Evolutionary conservation across 2,113 vertebrate species (phyloP).

Genomic region (Passer montanus): DNA sequence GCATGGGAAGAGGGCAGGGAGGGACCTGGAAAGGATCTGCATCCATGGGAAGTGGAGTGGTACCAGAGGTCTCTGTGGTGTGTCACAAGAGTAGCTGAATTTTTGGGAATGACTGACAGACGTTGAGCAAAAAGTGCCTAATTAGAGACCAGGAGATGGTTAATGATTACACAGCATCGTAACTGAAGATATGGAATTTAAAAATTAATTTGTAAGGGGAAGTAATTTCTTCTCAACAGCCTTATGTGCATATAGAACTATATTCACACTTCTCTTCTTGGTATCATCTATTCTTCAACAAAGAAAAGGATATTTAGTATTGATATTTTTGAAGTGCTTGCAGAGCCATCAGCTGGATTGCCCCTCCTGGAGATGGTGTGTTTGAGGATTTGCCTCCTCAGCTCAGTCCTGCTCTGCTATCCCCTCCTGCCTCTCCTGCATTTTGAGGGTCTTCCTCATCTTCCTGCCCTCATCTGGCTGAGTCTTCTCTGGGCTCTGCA

Average conservation of each 20-base stretch:
- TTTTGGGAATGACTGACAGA: neutral
- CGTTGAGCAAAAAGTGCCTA: neutral
- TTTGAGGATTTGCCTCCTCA: neutral
- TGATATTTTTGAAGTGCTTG: neutral
- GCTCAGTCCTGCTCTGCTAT: neutral
- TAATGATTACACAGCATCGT: fast-evolving
- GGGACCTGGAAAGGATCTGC: neutral
- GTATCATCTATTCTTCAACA: neutral
- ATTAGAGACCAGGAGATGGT: neutral
- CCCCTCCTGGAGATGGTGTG: neutral
- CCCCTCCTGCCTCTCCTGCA: neutral
- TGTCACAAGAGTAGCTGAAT: neutral
- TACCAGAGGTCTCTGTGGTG: fast-evolving
- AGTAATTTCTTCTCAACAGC: neutral
- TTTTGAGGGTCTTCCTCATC: neutral
- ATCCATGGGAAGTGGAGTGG: fast-evolving
- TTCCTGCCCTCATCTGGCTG: neutral
- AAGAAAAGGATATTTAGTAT: neutral
- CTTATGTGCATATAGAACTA: neutral
- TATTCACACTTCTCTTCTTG: neutral
- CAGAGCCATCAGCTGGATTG: neutral
- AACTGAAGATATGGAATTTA: neutral
- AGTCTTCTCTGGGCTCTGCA: neutral
- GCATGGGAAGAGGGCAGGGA: neutral
- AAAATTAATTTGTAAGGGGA: neutral